Evolutionary conservation across 35 echinoderm and acorn worm species (phyloP).

Genomic region (Amphiura filiformis): DNA sequence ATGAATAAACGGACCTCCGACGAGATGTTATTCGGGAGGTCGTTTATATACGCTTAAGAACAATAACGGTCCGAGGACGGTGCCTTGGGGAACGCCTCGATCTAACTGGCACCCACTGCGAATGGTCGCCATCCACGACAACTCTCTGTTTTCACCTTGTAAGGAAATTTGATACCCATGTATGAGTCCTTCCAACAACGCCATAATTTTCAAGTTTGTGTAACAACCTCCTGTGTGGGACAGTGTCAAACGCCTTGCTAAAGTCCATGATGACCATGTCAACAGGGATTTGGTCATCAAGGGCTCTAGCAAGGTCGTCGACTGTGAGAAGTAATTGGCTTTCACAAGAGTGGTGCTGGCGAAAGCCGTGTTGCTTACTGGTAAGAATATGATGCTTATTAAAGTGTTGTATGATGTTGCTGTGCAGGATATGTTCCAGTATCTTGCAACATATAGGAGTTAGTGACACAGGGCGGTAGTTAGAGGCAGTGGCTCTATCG

Average conservation of each 20-base stretch:
- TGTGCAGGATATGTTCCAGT: constrained; percentile 24
- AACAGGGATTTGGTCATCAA: constrained; percentile 19
- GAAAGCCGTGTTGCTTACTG: background rate
- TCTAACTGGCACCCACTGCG: background rate
- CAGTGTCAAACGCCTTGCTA: constrained; percentile 53
- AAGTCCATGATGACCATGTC: constrained; percentile 53
- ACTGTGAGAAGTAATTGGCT: constrained; percentile 1
- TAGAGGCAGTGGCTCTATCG: background rate
- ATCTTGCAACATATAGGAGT: constrained; percentile 30
- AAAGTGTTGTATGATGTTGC: constrained; percentile 21
- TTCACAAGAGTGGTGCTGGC: background rate
- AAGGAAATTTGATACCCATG: constrained; percentile 42
- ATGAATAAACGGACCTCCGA: background rate
- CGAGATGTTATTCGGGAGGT: constrained; percentile 30
- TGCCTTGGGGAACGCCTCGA: constrained; percentile 67
- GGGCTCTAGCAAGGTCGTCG: background rate
- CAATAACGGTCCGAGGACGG: constrained; percentile 44
- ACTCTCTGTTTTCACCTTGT: constrained; percentile 36
- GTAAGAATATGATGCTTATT: background rate
- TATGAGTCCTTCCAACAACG: constrained; percentile 21
- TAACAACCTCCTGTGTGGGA: constrained; percentile 40
- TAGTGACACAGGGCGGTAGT: constrained; percentile 26
- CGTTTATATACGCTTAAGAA: constrained; percentile 52
- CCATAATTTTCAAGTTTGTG: constrained; percentile 33
- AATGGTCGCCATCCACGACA: constrained; percentile 43